Conservation (phyloP, 1,140 invertebrate genomes). For the Argopecten irradians region DNA sequence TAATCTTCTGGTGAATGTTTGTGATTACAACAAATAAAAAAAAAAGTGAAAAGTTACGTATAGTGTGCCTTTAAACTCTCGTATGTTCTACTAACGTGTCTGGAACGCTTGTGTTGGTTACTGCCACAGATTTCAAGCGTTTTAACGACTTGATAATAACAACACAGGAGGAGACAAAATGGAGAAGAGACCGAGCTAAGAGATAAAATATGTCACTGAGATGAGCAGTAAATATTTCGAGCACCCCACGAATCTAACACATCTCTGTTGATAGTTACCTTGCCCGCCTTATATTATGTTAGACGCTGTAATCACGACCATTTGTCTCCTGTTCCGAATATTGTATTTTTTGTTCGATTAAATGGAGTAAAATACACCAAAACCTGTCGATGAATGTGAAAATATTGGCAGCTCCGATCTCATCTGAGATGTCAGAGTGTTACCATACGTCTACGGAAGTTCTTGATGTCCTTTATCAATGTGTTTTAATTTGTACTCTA, state of each 20-base stretch:
- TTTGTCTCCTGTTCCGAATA: background rate
- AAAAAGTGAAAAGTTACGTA: too few relatives aligned
- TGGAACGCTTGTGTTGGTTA: background rate
- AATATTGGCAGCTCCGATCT: background rate
- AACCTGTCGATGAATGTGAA: background rate
- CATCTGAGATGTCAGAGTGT: background rate
- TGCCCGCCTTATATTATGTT: background rate
- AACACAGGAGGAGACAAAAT: background rate
- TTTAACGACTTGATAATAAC: conserved; percentile 6
- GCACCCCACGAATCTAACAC: background rate
- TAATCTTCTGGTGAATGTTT: too few relatives aligned
- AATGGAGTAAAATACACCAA: background rate
- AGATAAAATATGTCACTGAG: conserved; percentile 4
- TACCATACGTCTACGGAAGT: background rate
- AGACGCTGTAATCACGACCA: background rate
- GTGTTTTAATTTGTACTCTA: background rate
- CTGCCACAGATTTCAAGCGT: background rate
- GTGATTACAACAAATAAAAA: too few relatives aligned
- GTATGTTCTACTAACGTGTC: background rate
- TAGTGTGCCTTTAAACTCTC: background rate
- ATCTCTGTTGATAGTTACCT: background rate
- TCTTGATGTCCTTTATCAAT: background rate
- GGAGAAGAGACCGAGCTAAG: background rate
- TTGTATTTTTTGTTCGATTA: background rate
- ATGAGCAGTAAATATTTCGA: background rate